These are phyloP conservation scores for Hermetia illucens DNA, from an alignment of 1,140 invertebrate species.

Conservation along the genomic window DNA sequence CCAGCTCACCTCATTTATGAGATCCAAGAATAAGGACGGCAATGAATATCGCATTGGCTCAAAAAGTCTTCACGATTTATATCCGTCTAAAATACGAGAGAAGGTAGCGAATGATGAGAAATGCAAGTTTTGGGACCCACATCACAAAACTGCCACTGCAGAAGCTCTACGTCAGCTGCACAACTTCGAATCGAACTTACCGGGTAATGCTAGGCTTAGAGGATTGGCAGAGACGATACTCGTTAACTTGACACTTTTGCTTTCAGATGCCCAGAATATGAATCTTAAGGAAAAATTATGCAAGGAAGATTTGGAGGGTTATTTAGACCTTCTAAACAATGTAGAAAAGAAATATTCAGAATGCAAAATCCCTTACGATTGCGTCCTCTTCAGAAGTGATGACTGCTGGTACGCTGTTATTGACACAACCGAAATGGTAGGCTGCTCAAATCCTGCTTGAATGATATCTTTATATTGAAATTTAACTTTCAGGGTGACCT, in stretches of 20 bases:
- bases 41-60: slow-evolving; percentile 71
- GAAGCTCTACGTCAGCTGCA: slow-evolving; percentile 58
- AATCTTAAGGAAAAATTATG: slow-evolving; percentile 61
- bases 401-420: slow-evolving; percentile 49
- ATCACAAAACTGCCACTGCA: slow-evolving; percentile 64
- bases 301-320: slow-evolving; percentile 81
- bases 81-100: slow-evolving; percentile 69
- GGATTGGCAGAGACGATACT: no score
- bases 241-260: no score
- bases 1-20: slow-evolving; percentile 13
- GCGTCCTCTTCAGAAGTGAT: slow-evolving; percentile 73
- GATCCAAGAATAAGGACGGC: slow-evolving; percentile 17
- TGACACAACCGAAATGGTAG: slow-evolving; percentile 17
- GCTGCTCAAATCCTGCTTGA: slow-evolving; percentile 1
- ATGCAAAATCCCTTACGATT: slow-evolving; percentile 81
- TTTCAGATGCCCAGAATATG: slow-evolving; percentile 32
- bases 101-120: slow-evolving; percentile 71
- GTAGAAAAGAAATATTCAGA: slow-evolving; percentile 84
- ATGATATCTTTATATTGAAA: no score
- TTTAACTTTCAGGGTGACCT: slow-evolving; percentile 50
- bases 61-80: slow-evolving; percentile 75
- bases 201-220: no score
- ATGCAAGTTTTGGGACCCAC: slow-evolving; percentile 72
- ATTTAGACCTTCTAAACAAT: slow-evolving; percentile 65
- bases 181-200: slow-evolving; percentile 49